Percentiles rank a stretch among this genome's conserved stretches.
These are phyloP conservation scores for Enteromius fasciolatus DNA, from an alignment of 2,797 vertebrate species.

Conservation along the genomic window DNA sequence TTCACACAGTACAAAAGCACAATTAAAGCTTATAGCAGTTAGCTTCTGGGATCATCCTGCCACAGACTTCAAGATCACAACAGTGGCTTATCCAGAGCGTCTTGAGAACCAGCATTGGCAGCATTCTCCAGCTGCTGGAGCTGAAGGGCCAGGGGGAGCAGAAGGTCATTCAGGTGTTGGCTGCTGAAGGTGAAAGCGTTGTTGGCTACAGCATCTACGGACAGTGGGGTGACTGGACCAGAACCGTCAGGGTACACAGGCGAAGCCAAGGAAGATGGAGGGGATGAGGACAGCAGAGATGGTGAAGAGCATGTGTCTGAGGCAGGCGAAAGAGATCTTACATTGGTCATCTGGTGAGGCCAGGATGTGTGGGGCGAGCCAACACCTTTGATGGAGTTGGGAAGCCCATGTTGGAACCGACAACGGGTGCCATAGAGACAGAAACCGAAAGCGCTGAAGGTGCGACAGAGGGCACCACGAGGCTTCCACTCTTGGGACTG, in stretches of 20 bases:
- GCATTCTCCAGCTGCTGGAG: conserved; percentile 77
- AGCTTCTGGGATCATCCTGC: neutral
- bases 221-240: conserved; percentile 64
- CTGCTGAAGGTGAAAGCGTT: conserved; percentile 82
- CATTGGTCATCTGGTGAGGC: conserved; percentile 22
- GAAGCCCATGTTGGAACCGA: conserved; percentile 78
- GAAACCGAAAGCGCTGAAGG: conserved; percentile 78
- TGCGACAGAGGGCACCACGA: conserved; percentile 71
- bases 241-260: conserved; percentile 55
- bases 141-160: conserved; percentile 77
- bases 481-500: conserved; percentile 68
- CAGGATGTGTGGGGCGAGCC: conserved; percentile 16
- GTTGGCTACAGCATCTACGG: conserved; percentile 64
- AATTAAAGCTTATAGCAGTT: conserved; percentile 11
- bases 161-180: conserved; percentile 77
- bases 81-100: conserved; percentile 65
- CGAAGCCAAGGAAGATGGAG: conserved; percentile 63
- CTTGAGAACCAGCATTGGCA: conserved; percentile 41
- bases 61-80: conserved; percentile 43
- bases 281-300: conserved; percentile 55
- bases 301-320: conserved; percentile 66
- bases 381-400: conserved; percentile 60
- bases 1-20: neutral
- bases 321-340: conserved; percentile 50
- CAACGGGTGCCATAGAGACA: conserved; percentile 81